phyloP scores from a whole-genome alignment of 2,888 invertebrate species.

The Leptothorax acervorum region DNA sequence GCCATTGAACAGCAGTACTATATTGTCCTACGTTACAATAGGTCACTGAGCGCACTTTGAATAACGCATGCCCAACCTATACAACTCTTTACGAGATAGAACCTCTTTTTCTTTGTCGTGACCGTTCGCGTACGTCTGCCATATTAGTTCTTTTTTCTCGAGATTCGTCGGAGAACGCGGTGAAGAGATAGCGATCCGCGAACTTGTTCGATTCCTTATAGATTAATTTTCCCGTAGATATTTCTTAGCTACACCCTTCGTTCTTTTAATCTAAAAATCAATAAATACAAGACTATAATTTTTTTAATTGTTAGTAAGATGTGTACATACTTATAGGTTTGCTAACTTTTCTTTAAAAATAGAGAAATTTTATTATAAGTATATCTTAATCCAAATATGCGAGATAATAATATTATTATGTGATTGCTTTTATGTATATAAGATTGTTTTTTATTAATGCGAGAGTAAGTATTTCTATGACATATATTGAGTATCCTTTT shows the following conservation, averaged over 20 bases:
- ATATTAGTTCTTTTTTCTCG: slow-evolving; percentile 25
- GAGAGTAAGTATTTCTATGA: background rate
- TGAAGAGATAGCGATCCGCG: slow-evolving; percentile 61
- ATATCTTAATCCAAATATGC: background rate
- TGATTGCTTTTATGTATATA: background rate
- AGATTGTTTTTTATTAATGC: background rate
- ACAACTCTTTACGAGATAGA: slow-evolving; percentile 75
- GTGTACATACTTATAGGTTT: background rate
- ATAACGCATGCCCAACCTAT: slow-evolving; percentile 79
- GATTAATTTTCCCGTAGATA: background rate
- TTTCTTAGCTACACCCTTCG: background rate
- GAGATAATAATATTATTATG: background rate
- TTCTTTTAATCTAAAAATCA: background rate
- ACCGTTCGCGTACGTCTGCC: slow-evolving; percentile 65
- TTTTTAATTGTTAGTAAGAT: background rate
- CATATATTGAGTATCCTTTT: background rate
- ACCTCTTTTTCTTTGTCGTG: slow-evolving; percentile 73
- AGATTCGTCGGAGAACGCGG: slow-evolving; percentile 62
- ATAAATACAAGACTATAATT: background rate
- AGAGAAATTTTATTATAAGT: background rate
- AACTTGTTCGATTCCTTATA: slow-evolving; percentile 44
- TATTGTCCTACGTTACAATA: slow-evolving; percentile 82
- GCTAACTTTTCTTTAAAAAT: background rate
- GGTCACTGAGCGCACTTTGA: slow-evolving; percentile 81
- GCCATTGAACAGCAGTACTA: slow-evolving; percentile 80